phyloP scores from a whole-genome alignment of 2,797 vertebrate genomes.

The Takifugu ocellatus region DNA sequence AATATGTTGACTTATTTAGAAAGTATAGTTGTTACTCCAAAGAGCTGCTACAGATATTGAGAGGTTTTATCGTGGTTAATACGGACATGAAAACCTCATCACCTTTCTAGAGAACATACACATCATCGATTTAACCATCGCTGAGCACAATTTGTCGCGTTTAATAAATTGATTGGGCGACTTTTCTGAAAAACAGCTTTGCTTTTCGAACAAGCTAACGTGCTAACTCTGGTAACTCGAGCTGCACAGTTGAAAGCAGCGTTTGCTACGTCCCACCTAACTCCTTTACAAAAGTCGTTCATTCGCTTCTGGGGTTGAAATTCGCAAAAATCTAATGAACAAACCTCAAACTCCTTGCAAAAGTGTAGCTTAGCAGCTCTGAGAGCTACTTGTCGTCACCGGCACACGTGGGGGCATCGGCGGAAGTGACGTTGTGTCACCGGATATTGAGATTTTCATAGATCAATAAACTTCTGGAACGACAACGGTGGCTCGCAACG shows the following conservation, averaged over 20 bases:
- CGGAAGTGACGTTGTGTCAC: slow-evolving; percentile 34
- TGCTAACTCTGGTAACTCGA: slow-evolving; percentile 32
- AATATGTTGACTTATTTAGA: too few species aligned
- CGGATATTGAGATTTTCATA: slow-evolving; percentile 13
- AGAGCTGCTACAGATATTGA: too few species aligned
- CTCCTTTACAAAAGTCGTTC: not conserved
- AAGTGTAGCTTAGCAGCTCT: rapidly evolving
- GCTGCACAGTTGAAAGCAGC: rapidly evolving
- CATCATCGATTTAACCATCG: too few species aligned
- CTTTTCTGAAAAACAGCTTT: too few species aligned
- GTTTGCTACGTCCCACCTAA: slow-evolving; percentile 7
- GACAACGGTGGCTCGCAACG: rapidly evolving
- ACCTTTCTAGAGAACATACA: too few species aligned
- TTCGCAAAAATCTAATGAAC: rapidly evolving
- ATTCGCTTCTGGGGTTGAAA: rapidly evolving
- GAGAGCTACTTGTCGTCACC: not conserved
- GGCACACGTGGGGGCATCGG: slow-evolving; percentile 57
- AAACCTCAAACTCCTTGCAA: rapidly evolving
- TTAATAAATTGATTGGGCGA: too few species aligned
- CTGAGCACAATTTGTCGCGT: too few species aligned
- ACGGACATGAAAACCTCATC: too few species aligned
- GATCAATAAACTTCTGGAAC: not conserved
- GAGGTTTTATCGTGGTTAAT: too few species aligned
- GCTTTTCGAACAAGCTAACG: not conserved
- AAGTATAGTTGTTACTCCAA: too few species aligned